Base-by-base conservation (phyloP, 2,888 invertebrate species). In the Meghimatium bilineatum region DNA sequence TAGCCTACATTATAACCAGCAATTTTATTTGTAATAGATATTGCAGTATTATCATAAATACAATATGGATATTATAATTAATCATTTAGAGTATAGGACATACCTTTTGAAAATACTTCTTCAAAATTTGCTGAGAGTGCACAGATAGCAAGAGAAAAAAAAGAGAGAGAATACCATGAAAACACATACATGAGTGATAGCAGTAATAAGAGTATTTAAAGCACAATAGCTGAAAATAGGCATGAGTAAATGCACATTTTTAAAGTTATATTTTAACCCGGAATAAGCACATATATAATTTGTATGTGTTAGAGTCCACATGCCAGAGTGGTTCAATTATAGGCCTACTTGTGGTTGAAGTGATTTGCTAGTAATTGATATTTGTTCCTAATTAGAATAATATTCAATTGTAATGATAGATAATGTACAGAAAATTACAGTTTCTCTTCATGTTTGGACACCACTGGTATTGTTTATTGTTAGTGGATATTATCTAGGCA, bases 81-180 rank as follows among this genome's bases (percentile, higher is more conserved):
- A 32, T 20, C 52, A 20, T n/a, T 23, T 77, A 36, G 2, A 77
- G 26, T 26, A 77, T 77, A 77, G n/a, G n/a, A n/a, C 76, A 60
- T 77, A 77, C 76, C 60, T 26, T 34, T 77, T 34, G 52, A 14
- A n/a, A 77, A 77, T 36, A 60, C n/a, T 36, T 77, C 76, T 49
- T 60, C 60, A 77, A 36, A n/a, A 23, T 60, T 63, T 2, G 60
- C 76, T 77, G 76, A 17, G 36, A 29, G 52, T 52, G 75, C 75
- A 74, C 38, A 75, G 75, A 34, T 52, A 75, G 72, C 12, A 44
- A 38, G 14, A 71, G 17, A 52, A 52, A 32, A 34, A 29, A 29
- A 29, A 74, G 8, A 52, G 3, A 74, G 14, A 72, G 72, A 72
- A 72, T 36, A 29, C 10, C 12, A 10, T 72, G 36, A 52, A 52